phyloP scores from a whole-genome alignment of 2,113 vertebrate species.

The Sakesphorus luctuosus region DNA sequence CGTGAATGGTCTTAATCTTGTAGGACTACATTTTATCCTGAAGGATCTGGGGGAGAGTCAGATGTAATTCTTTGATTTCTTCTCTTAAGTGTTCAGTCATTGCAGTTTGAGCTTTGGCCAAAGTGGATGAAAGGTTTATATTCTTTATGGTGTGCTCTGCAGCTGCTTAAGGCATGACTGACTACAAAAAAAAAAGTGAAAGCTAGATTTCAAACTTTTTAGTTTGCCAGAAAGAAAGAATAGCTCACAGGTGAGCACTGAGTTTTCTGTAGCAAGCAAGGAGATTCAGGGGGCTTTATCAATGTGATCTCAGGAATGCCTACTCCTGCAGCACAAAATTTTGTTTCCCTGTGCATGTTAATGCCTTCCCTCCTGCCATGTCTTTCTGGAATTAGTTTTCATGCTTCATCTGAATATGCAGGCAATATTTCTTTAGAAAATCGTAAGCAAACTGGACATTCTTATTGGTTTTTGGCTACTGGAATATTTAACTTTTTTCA shows the following conservation, averaged over 20 bases:
- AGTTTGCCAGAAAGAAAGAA: neutral
- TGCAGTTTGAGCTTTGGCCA: neutral
- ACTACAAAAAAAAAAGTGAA: neutral
- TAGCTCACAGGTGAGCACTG: neutral
- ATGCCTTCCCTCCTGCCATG: neutral
- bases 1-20: neutral
- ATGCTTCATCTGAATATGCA: neutral
- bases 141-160: neutral
- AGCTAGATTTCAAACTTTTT: neutral
- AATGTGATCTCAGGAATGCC: neutral
- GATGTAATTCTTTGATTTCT: constrained; percentile 1
- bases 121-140: neutral
- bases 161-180: neutral
- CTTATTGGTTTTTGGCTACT: neutral
- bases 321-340: neutral
- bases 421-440: neutral
- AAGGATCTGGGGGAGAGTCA: neutral
- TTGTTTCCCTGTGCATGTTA: neutral
- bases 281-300: neutral
- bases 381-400: neutral
- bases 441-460: neutral
- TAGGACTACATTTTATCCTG: neutral
- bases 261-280: neutral
- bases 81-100: neutral
- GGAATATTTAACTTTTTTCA: neutral